Base-by-base conservation (phyloP, 2,888 invertebrate genomes). In the Adelphocoris suturalis region DNA sequence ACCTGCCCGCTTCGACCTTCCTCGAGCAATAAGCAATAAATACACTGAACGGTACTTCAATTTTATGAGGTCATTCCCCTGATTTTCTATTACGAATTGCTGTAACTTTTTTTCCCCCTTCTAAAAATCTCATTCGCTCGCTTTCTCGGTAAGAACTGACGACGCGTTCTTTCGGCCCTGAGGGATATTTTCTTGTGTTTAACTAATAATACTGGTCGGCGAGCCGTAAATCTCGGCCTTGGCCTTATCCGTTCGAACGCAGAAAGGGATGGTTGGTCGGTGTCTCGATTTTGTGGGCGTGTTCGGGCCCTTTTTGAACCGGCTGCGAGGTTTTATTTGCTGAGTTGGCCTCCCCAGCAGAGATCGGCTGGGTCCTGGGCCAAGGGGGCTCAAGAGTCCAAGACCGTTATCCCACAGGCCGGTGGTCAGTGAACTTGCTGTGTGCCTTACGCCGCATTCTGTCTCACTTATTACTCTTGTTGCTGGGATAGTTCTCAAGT, bases 391-490 rank as follows among this genome's bases (percentile, higher is more conserved):
- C 37, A 14, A 0, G 19, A 52, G 82, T 52, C 55, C 9, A 52
- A 52, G 0, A 13, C 82, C 82, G 82, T 82, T 82, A 82, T 14
- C 16, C 19, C 52, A 4, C 16, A 37, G 52, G 68, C 68, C 68
- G 11, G 52, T 82, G 82, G 82, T 82, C 82, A 82, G 82, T 82
- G 82, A 82, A 82, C 82, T 82, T 82, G 82, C 52, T 82, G 82
- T 82, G 82, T 82, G 82, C 82, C 82, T 82, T 52, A 52, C 48
- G 0, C 52, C 46, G 46, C 37, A 37, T n/a, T 37, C 78, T 46
- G n/a, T 47, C 78, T 80, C 37, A 80, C 46, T 46, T 80, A 80
- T 80, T 80, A 37, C 78, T 37, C 2, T 9, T 0, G 16, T 47
- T 80, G n/a, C 46, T 68, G 0, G 5, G 68, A 23, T 68, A 61